Base-by-base conservation (phyloP, 1,140 invertebrate species). In the Streblospio benedicti region DNA sequence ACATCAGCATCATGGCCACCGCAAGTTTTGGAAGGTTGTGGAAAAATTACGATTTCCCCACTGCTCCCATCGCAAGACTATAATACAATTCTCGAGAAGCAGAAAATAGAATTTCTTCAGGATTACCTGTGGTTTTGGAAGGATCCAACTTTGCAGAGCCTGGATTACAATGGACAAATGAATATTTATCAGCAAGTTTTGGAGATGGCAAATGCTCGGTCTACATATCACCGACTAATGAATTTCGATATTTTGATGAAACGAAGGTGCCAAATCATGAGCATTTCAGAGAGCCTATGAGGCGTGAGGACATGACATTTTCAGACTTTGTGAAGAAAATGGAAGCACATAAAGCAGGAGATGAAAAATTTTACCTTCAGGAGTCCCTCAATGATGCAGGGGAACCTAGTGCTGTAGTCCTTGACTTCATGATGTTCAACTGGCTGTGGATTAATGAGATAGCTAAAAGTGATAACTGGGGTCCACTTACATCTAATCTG, bases 181-280 rank as follows among this genome's bases (percentile, higher is more conserved):
- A 83, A 20, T 85, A 85, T 71, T 71, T 86, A 43, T 70, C 77
- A 59, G 62, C 79, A 56, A 73, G 84, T 67, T 77, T 85, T 63
- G 83, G 82, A 9, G 69, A 71, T 65, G 77, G 80, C 38, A 72
- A 76, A 20, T 83, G 81, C 65, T 81, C 83, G 55, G 83, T 85
- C n/a, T 83, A 82, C 60, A 58, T 77, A 20, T 84, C 83, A 4
- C 70, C 75, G 57, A 80, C 76, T 69, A 76, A 83, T 63, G 81
- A 81, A 64, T 86, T 86, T 68, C 83, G 83, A 69, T 85, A 84
- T 72, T 85, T 79, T 71, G 83, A 85, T 76, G 81, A 84, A 30
- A 82, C 82, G 63, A 85, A 85, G 68, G 69, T 81, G 23, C 14
- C 45, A 20, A 62, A 66, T n/a, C 53, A 67, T 6, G 65, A 75